Evolutionary conservation across 2,797 vertebrate genomes (phyloP), one percentile per base, ranked within the genome.

Genomic region (Pseudochromis fuscus): DNA sequence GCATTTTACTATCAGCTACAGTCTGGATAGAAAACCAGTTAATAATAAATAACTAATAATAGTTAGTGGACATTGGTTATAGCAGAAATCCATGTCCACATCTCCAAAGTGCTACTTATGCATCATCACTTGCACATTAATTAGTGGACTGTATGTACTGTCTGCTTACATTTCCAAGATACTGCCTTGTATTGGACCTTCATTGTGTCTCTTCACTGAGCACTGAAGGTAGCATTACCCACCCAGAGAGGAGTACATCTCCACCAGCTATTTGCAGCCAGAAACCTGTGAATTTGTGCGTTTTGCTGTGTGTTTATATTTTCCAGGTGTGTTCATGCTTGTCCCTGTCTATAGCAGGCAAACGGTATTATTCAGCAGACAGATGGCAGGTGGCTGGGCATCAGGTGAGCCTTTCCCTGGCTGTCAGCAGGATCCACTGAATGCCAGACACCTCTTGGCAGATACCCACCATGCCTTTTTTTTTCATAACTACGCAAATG

Each of bases 381-480:
- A 89, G 86, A 82, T 86, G 88, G 82, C 85, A 78, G 81, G 84
- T 84, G 87, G 85, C 75, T 75, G 66, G 78, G 72, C 82, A 82
- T 85, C 89, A 88, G 86, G 86, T 89, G 88, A 88, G 67, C 59
- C 45, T 77, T 79, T 69, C 10, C 55, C 61, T 72, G 81, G 80
- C 85, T 85, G 83, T 86, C 78, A 69, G 69, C 63, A 45, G 62
- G 62, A 35, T 63, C 53, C 0, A 15, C 55, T 42, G 28, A 68
- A 66, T 35, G 51, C 71, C 37, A 58, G 80, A 78, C 52, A 44
- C 58, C 67, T 50, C 49, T 62, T 84, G 80, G 85, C 87, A 51
- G 19, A 33, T 24, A 21, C 67, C 55, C 65, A 67, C 30, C 28
- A 24, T 33, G 51, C 57, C 18, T 1, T 27, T 44, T 25, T 31